Percentiles rank a stretch among this genome's conserved stretches.
Evolutionary conservation across 2,797 vertebrate genomes (phyloP).

Genomic region (Sebastolobus altivelis): DNA sequence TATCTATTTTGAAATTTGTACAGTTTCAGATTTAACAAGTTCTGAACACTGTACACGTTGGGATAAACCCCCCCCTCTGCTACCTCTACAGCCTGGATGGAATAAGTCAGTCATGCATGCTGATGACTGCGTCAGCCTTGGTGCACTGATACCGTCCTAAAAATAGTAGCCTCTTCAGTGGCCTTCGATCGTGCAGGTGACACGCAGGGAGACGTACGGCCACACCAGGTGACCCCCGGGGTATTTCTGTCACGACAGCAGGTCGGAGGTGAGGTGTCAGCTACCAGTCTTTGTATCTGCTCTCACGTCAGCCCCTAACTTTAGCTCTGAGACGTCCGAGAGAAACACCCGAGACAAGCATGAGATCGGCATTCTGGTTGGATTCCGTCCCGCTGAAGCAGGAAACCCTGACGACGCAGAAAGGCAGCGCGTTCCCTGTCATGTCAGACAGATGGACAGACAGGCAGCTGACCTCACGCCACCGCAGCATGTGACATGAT

Average conservation of each 20-base stretch:
- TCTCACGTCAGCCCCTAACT: constrained; percentile 29
- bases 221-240: constrained; percentile 36
- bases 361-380: constrained; percentile 26
- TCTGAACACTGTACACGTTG: not conserved
- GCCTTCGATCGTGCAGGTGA: constrained; percentile 40
- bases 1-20: too few species aligned
- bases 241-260: constrained; percentile 37
- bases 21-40: too few species aligned
- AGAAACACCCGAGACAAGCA: not conserved
- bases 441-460: constrained; percentile 67
- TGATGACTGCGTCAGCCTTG: constrained; percentile 53
- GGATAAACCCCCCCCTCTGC: not conserved
- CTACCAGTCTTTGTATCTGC: not conserved
- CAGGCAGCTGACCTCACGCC: constrained; percentile 65
- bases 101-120: constrained; percentile 56
- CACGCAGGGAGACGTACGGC: constrained; percentile 12
- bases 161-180: constrained; percentile 47
- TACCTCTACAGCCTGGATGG: constrained; percentile 38
- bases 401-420: constrained; percentile 63
- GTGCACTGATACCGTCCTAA: constrained; percentile 49
- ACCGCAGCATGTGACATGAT: constrained; percentile 46
- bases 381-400: constrained; percentile 1
- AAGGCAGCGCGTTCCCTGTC: constrained; percentile 46
- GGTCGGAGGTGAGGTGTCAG: constrained; percentile 53
- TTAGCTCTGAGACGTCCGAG: constrained; percentile 17